These are phyloP conservation scores for Littorina saxatilis DNA, from an alignment of 1,140 invertebrate species.

Conservation along the genomic window DNA sequence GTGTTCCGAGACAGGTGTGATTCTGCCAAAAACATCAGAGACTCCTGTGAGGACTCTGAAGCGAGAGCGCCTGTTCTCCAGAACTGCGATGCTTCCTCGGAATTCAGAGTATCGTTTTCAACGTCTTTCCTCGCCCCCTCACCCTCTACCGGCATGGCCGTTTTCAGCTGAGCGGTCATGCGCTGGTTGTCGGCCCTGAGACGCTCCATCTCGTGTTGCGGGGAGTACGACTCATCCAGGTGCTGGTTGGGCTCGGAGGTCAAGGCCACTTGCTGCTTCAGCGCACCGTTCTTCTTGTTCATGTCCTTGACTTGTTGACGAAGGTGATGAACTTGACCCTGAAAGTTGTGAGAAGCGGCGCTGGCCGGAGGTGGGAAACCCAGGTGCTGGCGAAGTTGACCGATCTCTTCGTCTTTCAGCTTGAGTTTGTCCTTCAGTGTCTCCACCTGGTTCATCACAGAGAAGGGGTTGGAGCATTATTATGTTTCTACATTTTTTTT, in stretches of 20 bases:
- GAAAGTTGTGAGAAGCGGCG: slow-evolving; percentile 37
- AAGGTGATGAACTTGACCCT: slow-evolving; percentile 48
- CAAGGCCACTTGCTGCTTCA: slow-evolving; percentile 53
- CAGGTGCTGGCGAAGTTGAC: slow-evolving; percentile 43
- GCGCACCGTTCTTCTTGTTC: slow-evolving; percentile 42
- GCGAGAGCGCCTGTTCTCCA: not conserved
- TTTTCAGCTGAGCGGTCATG: not conserved
- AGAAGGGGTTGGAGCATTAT: not conserved
- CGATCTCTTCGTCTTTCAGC: slow-evolving; percentile 43
- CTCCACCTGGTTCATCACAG: slow-evolving; percentile 39
- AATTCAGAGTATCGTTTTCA: not conserved
- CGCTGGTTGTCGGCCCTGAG: slow-evolving; percentile 41
- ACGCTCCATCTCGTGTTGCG: slow-evolving; percentile 55
- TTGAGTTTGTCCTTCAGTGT: slow-evolving; percentile 35
- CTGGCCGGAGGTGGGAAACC: slow-evolving; percentile 14
- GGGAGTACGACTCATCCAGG: slow-evolving; percentile 39
- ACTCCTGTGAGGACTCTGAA: not conserved
- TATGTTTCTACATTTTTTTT: not conserved
- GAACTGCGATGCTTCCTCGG: not conserved
- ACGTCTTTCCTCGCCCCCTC: not conserved
- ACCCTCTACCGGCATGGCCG: not conserved
- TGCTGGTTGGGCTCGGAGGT: slow-evolving; percentile 33
- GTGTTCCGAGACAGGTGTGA: slow-evolving; percentile 5
- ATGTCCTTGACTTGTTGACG: slow-evolving; percentile 52
- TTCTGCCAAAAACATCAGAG: too few relatives aligned